phyloP scores from a whole-genome alignment of 2,113 vertebrate genomes.

The Zosterops hypoxanthus region DNA sequence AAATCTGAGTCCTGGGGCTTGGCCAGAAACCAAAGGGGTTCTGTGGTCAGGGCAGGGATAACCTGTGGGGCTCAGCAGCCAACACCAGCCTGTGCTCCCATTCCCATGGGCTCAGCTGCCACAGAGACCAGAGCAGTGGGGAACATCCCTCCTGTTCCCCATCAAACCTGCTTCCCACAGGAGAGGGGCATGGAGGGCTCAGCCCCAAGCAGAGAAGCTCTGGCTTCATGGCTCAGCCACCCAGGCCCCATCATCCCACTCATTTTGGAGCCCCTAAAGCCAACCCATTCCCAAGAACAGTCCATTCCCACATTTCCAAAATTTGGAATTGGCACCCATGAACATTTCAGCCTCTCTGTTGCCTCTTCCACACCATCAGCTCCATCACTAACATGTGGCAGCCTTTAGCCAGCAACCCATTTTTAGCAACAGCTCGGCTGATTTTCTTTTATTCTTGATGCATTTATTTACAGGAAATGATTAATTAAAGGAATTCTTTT shows the following conservation, averaged over 20 bases:
- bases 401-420: not conserved
- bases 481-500: constrained; percentile 57
- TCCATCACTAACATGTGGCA: not conserved
- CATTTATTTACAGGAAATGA: constrained; percentile 61
- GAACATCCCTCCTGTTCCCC: not conserved
- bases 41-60: not conserved
- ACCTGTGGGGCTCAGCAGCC: accelerated
- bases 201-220: not conserved
- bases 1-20: not conserved
- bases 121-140: not conserved
- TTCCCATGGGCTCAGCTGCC: not conserved
- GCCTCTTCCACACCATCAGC: not conserved
- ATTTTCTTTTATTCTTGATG: not conserved
- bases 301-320: not conserved
- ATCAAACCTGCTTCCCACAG: not conserved
- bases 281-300: not conserved
- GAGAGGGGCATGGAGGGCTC: not conserved
- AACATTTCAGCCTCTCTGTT: not conserved
- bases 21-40: not conserved
- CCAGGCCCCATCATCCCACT: accelerated
- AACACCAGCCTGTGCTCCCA: accelerated
- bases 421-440: not conserved
- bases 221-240: not conserved
- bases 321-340: not conserved
- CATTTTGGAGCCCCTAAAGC: not conserved